These are phyloP conservation scores for Anticlea derivata DNA, from an alignment of 2,888 invertebrate genomes.

Conservation along the genomic window DNA sequence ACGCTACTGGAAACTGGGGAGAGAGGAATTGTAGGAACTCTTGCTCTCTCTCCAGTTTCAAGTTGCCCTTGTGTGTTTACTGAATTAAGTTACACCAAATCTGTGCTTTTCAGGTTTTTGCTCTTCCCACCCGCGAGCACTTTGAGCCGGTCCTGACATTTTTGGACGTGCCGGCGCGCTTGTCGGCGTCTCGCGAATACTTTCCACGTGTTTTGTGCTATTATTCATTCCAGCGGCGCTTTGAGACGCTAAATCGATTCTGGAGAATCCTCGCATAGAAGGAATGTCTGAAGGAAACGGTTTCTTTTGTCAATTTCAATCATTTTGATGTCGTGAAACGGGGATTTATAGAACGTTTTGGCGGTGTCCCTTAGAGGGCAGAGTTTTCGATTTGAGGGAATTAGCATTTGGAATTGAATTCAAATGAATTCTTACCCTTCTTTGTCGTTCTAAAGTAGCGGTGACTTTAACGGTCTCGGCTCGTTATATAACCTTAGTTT, in stretches of 20 bases:
- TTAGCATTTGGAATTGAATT: conserved; percentile 32
- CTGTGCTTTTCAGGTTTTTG: conserved; percentile 53
- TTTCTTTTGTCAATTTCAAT: conserved; percentile 67
- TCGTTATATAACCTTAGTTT: no score
- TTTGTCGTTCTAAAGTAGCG: conserved; percentile 2
- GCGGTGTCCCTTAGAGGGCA: conserved; percentile 22
- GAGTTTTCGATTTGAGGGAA: conserved; percentile 21
- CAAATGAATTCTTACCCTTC: conserved; percentile 3
- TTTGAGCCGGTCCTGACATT: conserved; percentile 59
- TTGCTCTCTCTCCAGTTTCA: no score
- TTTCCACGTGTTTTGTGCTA: conserved; percentile 68
- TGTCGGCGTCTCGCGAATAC: conserved; percentile 58
- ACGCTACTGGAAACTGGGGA: no score
- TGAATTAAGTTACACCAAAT: neutral
- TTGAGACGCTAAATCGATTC: conserved; percentile 61
- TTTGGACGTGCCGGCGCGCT: conserved; percentile 59
- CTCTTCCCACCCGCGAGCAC: conserved; percentile 71
- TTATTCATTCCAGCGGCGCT: conserved; percentile 66
- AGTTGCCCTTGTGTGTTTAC: neutral
- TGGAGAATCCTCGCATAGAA: conserved; percentile 54
- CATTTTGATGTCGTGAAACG: conserved; percentile 53
- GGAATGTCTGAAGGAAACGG: conserved; percentile 51
- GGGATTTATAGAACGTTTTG: conserved; percentile 54
- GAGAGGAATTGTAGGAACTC: no score
- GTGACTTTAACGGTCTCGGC: neutral